Evolutionary conservation across 2,888 invertebrate genomes (phyloP).

Genomic region (Drepana falcataria): DNA sequence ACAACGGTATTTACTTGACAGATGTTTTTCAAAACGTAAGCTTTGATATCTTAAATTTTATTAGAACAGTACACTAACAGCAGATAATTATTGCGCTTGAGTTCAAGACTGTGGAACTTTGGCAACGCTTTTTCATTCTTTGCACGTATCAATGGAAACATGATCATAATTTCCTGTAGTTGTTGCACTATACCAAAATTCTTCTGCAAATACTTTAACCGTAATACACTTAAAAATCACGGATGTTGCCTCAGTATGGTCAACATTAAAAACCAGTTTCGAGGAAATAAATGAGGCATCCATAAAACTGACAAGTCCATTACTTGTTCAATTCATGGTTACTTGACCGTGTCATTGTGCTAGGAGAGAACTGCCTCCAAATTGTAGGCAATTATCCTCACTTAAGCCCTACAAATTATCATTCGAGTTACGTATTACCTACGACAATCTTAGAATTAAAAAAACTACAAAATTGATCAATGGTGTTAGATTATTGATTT

Average conservation of each 20-base stretch:
- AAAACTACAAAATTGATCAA: no score
- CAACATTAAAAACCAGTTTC: neutral
- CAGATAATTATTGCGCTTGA: no score
- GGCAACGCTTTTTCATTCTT: no score
- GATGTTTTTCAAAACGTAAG: no score
- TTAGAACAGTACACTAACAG: no score
- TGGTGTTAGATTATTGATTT: no score
- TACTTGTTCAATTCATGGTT: constrained; percentile 15
- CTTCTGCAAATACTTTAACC: neutral
- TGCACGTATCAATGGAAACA: no score
- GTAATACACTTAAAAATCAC: neutral
- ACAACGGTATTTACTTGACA: no score
- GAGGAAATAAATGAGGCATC: neutral
- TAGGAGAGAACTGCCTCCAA: constrained; percentile 14
- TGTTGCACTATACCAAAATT: neutral
- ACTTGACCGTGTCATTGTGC: constrained; percentile 26
- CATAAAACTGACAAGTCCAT: neutral
- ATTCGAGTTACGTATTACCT: neutral
- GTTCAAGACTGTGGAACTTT: no score
- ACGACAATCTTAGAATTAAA: neutral
- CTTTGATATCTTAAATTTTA: no score
- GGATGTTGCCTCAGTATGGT: neutral
- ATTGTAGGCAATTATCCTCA: constrained; percentile 13
- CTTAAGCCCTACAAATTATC: constrained; percentile 14
- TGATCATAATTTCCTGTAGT: no score